Percentiles rank a stretch among this genome's conserved stretches.
phyloP scores from a whole-genome alignment of 2,797 vertebrate species.

The Pseudochirops cupreus region DNA sequence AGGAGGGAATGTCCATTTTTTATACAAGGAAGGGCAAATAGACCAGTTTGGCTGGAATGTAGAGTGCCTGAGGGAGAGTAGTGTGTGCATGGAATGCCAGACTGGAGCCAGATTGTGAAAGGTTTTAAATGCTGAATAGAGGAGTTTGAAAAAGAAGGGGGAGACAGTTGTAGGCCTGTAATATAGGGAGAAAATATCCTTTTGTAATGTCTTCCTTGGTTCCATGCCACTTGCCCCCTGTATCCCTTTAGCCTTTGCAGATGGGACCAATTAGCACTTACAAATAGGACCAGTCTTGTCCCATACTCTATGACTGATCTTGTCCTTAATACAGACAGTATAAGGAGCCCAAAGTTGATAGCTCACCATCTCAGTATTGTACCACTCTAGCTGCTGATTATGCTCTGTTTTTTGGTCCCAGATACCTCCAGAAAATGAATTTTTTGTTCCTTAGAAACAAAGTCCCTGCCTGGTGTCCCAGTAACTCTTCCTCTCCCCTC shows the following conservation, averaged over 20 bases:
- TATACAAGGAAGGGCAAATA: neutral
- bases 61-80: neutral
- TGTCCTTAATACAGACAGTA: neutral
- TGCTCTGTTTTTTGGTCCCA: neutral
- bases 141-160: neutral
- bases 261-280: neutral
- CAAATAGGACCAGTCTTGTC: neutral
- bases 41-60: neutral
- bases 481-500: neutral
- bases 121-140: neutral
- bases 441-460: neutral
- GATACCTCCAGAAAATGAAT: neutral
- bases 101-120: neutral
- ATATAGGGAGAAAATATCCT: neutral
- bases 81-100: neutral
- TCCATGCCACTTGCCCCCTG: neutral
- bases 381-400: neutral
- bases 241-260: neutral
- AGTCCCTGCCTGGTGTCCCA: neutral
- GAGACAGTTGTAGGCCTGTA: neutral
- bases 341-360: neutral
- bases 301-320: neutral
- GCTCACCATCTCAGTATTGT: neutral
- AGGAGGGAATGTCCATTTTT: neutral
- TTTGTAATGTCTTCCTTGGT: neutral